Evolutionary conservation across 2,888 invertebrate species (phyloP), one percentile per base, ranked within the genome.

Genomic region (Cataglyphis rosenhaueri): DNA sequence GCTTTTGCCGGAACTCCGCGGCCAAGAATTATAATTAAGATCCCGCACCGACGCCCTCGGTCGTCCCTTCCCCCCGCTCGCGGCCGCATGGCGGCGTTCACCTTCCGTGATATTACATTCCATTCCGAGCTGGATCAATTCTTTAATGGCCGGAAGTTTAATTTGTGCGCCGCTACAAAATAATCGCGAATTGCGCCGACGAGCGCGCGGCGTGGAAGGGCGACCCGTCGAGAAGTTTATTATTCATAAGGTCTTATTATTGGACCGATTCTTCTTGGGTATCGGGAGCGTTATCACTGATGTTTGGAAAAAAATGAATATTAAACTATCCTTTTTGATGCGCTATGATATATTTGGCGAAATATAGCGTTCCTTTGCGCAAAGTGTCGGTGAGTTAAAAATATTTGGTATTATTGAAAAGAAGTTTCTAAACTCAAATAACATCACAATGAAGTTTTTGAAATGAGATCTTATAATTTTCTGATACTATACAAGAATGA

Each of bases 21-120:
- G 92, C 91, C 92, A 92, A 93, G 93, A 94, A 93, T 94, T 93
- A 93, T 92, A 93, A 93, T 94, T 93, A 92, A 94, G 94, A 93
- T 92, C 92, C 88, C 82, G 87, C 92, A 89, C 85, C 90, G 87
- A 82, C 86, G 76, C 76, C 82, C 89, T 82, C 73, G 71, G 59
- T 64, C 86, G 57, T 61, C 41, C 84, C 64, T 29, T 25, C 25
- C 25, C 32, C 52, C 35, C 74, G 73, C 74, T 74, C 59, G 55
- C 25, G 70, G 57, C 84, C 76, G 70, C 84, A 82, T 66, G 76
- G 38, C 75, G 52, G 78, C 90, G 84, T 75, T 90, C 88, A 89
- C 90, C 89, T 91, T 90, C 88, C 88, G 88, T 92, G 92, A 93
- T 93, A 93, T 93, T 93, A 93, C 93, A 93, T 93, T 93, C 93